These are phyloP conservation scores for Hemiscyllium ocellatum DNA, from an alignment of 2,113 vertebrate species.

Conservation along the genomic window DNA sequence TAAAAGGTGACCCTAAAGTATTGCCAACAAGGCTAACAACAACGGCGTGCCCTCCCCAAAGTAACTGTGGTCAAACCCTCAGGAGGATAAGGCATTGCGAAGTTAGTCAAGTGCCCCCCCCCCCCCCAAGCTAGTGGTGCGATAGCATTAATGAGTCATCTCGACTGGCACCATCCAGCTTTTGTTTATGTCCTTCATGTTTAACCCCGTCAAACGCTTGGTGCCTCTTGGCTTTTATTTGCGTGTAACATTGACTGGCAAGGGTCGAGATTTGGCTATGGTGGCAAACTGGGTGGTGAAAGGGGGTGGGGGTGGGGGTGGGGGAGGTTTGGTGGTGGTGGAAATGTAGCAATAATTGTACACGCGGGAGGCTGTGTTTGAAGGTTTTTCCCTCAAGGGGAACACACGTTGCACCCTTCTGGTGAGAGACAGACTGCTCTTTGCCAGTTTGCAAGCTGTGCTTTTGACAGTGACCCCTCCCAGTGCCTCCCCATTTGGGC, in stretches of 20 bases:
- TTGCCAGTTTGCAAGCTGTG: conserved; percentile 33
- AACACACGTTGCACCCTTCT: not conserved
- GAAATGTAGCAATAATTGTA: not conserved
- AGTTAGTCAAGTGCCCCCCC: not conserved
- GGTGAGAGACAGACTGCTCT: not conserved
- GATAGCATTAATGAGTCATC: not conserved
- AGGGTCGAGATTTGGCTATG: not conserved
- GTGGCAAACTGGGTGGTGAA: no score
- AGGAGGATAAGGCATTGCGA: not conserved
- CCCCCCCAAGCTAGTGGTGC: not conserved
- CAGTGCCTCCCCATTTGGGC: conserved; percentile 25
- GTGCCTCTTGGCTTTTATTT: not conserved
- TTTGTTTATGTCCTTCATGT: not conserved
- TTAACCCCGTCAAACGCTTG: not conserved
- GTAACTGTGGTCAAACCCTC: not conserved
- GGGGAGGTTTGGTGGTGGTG: not conserved
- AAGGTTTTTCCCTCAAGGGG: not conserved
- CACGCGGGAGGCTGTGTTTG: not conserved
- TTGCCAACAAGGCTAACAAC: not conserved
- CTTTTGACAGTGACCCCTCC: conserved; percentile 23
- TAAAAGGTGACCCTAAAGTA: not conserved
- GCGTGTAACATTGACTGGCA: not conserved
- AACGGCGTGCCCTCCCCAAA: not conserved
- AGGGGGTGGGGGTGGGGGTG: no score
- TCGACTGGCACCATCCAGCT: not conserved